Evolutionary conservation across 2,888 invertebrate genomes (phyloP).

Genomic region (Heteromyza rotundicornis): DNA sequence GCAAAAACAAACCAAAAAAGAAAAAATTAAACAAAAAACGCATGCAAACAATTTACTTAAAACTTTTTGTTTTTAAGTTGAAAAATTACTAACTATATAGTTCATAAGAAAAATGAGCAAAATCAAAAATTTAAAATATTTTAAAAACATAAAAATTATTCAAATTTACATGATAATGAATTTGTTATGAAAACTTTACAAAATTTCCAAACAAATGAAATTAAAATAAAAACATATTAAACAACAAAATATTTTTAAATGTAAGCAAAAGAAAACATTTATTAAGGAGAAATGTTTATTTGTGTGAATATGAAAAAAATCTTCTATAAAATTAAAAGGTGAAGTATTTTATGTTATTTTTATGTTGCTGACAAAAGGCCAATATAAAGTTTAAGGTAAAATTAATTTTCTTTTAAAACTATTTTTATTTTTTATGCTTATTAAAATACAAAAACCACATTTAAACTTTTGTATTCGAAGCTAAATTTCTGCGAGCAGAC

Average conservation of each 20-base stretch:
- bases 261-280: slow-evolving; percentile 18
- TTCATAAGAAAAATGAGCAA: slow-evolving; percentile 9
- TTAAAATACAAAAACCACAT: too few species aligned
- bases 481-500: too few species aligned
- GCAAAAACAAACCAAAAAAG: slow-evolving; percentile 15
- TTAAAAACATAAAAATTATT: slow-evolving; percentile 27
- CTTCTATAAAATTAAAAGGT: too few species aligned
- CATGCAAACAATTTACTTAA: slow-evolving; percentile 24
- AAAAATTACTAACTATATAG: too few species aligned
- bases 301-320: too few species aligned
- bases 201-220: slow-evolving; percentile 28
- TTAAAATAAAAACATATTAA: slow-evolving; percentile 40
- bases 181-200: slow-evolving; percentile 18
- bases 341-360: too few species aligned
- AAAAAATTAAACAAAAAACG: slow-evolving; percentile 23
- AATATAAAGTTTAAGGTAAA: too few species aligned
- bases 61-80: slow-evolving; percentile 16
- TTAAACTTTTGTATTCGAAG: too few species aligned
- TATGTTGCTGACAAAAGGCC: too few species aligned
- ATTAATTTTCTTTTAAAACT: too few species aligned
- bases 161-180: slow-evolving; percentile 23
- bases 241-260: slow-evolving; percentile 39
- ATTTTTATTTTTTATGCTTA: too few species aligned
- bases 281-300: slow-evolving; percentile 35
- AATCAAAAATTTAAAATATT: slow-evolving; percentile 19